phyloP scores from a whole-genome alignment of 2,113 vertebrate genomes.

The Rostratula benghalensis region DNA sequence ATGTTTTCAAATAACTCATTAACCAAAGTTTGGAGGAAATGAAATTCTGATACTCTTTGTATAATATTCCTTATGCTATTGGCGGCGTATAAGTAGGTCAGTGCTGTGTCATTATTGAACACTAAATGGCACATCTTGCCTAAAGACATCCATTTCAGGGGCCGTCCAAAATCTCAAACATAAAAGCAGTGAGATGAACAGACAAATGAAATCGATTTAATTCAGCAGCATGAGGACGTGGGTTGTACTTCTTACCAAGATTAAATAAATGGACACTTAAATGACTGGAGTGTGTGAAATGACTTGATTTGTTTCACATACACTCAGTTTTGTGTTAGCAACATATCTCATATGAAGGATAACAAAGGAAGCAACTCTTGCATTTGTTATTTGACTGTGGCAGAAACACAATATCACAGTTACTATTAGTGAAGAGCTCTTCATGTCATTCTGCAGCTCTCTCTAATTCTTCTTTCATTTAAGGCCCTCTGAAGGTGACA shows the following conservation, averaged over 20 bases:
- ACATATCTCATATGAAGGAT: neutral
- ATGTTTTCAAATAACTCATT: neutral
- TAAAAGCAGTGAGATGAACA: neutral
- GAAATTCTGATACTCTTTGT: neutral
- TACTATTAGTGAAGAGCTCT: neutral
- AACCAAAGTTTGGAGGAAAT: neutral
- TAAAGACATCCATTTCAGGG: neutral
- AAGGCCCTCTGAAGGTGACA: neutral
- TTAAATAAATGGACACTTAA: neutral
- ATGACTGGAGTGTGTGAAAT: neutral
- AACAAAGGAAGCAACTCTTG: neutral
- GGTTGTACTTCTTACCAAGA: neutral
- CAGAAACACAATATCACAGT: neutral
- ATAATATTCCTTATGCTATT: neutral
- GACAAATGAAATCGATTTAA: neutral
- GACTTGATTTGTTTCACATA: neutral
- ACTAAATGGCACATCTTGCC: neutral
- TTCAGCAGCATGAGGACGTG: neutral
- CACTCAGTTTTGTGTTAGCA: neutral
- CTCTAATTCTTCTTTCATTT: neutral
- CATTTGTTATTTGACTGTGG: neutral
- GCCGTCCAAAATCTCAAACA: neutral
- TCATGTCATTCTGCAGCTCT: neutral
- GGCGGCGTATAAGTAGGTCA: neutral
- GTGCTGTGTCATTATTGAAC: neutral